A percentile compares a stretch with the other conserved stretches of the same genome.
Evolutionary conservation across 1,140 invertebrate genomes (phyloP).

Genomic region (Calliopsis andreniformis): DNA sequence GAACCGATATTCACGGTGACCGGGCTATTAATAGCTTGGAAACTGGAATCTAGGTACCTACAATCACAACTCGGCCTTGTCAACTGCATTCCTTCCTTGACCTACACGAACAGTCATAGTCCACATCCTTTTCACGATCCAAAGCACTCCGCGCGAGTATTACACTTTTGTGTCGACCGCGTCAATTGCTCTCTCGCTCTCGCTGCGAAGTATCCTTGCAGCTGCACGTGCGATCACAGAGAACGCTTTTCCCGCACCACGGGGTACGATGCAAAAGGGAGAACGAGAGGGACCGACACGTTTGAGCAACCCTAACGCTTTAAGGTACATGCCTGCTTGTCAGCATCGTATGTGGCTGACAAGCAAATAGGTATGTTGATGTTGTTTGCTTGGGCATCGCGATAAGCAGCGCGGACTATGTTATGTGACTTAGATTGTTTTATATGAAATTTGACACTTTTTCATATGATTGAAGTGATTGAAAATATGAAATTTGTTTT

Average conservation of each 20-base stretch:
- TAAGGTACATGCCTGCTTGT: background rate
- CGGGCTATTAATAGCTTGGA: conserved; percentile 61
- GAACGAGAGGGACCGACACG: background rate
- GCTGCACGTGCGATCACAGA: conserved; percentile 29
- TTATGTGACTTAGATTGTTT: too few relatives aligned
- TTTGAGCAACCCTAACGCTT: background rate
- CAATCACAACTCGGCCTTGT: conserved; percentile 70
- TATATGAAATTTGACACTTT: too few relatives aligned
- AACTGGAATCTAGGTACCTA: conserved; percentile 55
- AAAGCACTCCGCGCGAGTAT: conserved; percentile 35
- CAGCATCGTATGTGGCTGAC: too few relatives aligned
- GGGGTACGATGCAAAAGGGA: background rate
- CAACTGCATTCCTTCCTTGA: conserved; percentile 76
- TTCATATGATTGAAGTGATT: too few relatives aligned
- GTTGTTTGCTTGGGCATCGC: too few relatives aligned
- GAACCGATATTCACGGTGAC: conserved; percentile 48
- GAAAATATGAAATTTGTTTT: too few relatives aligned
- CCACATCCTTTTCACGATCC: conserved; percentile 64
- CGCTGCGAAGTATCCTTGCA: conserved; percentile 7
- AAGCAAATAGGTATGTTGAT: too few relatives aligned
- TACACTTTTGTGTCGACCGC: conserved; percentile 41
- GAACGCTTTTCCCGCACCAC: conserved; percentile 14
- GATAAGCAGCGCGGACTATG: too few relatives aligned
- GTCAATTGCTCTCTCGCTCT: conserved; percentile 29
- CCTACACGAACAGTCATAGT: conserved; percentile 66